Base-by-base conservation (phyloP, 1,140 invertebrate species). In the Brachionus calyciflorus region DNA sequence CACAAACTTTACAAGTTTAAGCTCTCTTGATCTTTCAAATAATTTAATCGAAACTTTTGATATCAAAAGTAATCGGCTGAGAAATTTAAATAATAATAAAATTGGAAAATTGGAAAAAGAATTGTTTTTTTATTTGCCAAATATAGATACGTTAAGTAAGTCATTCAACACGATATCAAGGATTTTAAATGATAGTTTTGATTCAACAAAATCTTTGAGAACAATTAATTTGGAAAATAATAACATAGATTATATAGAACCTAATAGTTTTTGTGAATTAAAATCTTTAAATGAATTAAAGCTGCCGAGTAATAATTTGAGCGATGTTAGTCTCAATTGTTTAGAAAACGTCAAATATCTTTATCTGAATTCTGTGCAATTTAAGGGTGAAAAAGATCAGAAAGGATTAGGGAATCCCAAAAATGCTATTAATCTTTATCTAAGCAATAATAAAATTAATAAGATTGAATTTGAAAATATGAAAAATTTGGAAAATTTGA, bases 391-490 rank as follows among this genome's bases (percentile, higher is more conserved):
- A 60, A 33, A 33, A 17, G 17, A 33, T 17, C 55, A 60, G 37
- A 60, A 60, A 33, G 37, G 30, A 33, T 19, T 60, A 60, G 55
- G 55, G 4, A 33, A 60, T 37, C 30, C 55, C 7, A 33, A n/a
- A n/a, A n/a, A 60, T 60, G 7, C 19, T 37, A 17, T 40, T 60
- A 0, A 7, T 40, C 55, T 60, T 17, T 0, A 37, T 19, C 28
- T 60, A 10, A 0, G 19, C 19, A 30, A 10, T 37, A 60, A 60
- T 37, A 33, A 19, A 19, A 60, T 60, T 37, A 17, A 37, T 17
- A 60, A 37, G 19, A n/a, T 60, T 17, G 37, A 19, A 17, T 60
- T 60, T 60, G 26, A 60, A n/a, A 60, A 60, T 37, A 60, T 60
- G 55, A 33, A 26, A 40, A 37, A 14, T 33, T 37, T 60, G 1